A percentile compares a stretch with the other conserved stretches of the same genome.
Conservation (phyloP, 2,888 invertebrate genomes). For the Tenthredo livida region DNA sequence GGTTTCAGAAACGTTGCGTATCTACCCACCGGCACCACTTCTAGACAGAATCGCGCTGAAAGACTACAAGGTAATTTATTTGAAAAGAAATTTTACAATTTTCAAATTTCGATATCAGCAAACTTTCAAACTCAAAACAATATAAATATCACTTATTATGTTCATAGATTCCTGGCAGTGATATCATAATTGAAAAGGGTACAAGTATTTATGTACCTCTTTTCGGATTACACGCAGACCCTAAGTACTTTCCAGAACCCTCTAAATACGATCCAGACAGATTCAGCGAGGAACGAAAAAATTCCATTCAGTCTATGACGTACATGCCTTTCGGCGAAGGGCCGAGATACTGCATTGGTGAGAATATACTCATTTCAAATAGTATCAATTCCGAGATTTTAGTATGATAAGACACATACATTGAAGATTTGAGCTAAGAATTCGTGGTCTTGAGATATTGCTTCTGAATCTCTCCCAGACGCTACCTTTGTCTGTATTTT, state of each 20-base stretch:
- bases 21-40: conserved; percentile 70
- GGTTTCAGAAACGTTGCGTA: conserved; percentile 68
- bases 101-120: neutral
- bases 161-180: conserved; percentile 66
- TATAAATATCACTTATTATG: neutral
- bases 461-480: neutral
- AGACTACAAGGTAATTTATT: conserved; percentile 66
- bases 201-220: conserved; percentile 66
- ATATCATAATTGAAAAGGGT: conserved; percentile 67
- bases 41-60: conserved; percentile 65
- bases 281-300: conserved; percentile 69
- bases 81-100: neutral
- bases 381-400: neutral
- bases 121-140: neutral
- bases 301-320: conserved; percentile 63
- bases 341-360: conserved; percentile 69
- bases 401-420: neutral
- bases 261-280: conserved; percentile 69
- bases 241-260: conserved; percentile 64
- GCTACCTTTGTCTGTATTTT: neutral
- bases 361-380: conserved; percentile 55
- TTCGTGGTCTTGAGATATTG: neutral
- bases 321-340: conserved; percentile 72
- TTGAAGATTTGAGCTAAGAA: neutral
- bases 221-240: conserved; percentile 66